Evolutionary conservation across 1,140 invertebrate genomes (phyloP), one percentile per base, ranked within the genome.

Genomic region (Drosophila mojavensis): DNA sequence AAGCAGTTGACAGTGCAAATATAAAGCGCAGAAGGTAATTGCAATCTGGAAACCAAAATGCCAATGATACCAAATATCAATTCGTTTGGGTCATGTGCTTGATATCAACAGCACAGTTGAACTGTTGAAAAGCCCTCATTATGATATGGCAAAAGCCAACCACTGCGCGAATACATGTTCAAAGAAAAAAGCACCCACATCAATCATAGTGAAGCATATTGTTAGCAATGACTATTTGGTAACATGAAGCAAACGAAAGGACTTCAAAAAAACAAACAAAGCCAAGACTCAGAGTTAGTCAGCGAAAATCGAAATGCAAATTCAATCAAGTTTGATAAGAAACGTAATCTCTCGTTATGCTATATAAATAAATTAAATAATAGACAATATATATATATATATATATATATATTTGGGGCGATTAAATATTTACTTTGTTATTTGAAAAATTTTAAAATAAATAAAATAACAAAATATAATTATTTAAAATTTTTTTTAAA

Each of bases 81-180:
- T 61, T 62, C 64, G 60, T 71, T 54, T 71, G 66, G 75, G 81
- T 85, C 81, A 85, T 85, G 81, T 85, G 81, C 78, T 53, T 43
- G 72, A 75, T 85, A 86, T 81, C 70, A 72, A 51, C 41, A 45
- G 60, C 45, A 61, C 17, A 28, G 30, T 65, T 48, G 48, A 51
- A 63, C 53, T 58, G 30, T 48, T 56, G 30, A 53, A 72, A 59
- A 47, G 51, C 56, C 26, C 60, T 60, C 69, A 51, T 61, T 48
- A 77, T 77, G 75, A 70, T 11, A 78, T 50, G 50, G 47, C 58
- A 47, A 77, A 77, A 17, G 45, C 36, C 63, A 63, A n/a, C 48
- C 20, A 53, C 11, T 7, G 20, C 3, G 36, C 20, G 30, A 71
- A 26, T 45, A 24, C 24, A 26, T 50, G 20, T 26, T 33, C 30